Conservation (phyloP, 92 coral and sea anemone species). For the Pocillopora grandis region DNA sequence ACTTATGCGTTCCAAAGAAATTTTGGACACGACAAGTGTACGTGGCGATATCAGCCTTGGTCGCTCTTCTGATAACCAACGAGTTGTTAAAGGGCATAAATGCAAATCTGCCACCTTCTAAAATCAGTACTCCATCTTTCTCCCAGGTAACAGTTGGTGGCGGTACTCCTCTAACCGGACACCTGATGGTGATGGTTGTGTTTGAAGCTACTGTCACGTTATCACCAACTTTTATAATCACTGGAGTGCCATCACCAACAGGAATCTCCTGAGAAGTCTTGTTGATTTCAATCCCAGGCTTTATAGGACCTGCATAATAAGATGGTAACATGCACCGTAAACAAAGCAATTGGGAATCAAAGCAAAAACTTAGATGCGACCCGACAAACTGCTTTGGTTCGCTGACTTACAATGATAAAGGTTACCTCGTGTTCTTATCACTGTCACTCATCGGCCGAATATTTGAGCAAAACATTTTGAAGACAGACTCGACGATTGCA, state of each 20-base stretch:
- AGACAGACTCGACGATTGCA: too few relatives aligned
- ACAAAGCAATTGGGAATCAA: too few relatives aligned
- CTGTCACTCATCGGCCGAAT: too few relatives aligned
- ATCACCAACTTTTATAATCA: constrained; percentile 57
- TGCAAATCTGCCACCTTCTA: not conserved
- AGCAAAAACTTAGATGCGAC: too few relatives aligned
- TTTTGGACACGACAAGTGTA: constrained; percentile 67
- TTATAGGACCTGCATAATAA: constrained; percentile 31
- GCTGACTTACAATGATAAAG: too few relatives aligned
- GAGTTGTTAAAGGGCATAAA: constrained; percentile 21
- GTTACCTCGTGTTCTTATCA: too few relatives aligned
- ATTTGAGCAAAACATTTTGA: too few relatives aligned
- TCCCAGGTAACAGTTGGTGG: constrained; percentile 65
- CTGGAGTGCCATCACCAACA: constrained; percentile 44
- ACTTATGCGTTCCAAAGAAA: constrained; percentile 52
- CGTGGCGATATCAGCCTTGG: constrained; percentile 57
- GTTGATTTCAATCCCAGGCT: constrained; percentile 39
- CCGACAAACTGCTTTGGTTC: too few relatives aligned
- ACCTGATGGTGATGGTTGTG: constrained; percentile 53
- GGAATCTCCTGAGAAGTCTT: constrained; percentile 25
- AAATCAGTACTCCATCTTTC: constrained; percentile 44
- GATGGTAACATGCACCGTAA: not conserved
- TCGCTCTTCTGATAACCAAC: constrained; percentile 47
- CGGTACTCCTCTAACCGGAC: constrained; percentile 77
- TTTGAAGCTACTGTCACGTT: constrained; percentile 60